phyloP scores from a whole-genome alignment of 1,140 invertebrate genomes.

The Nylanderia fulva region DNA sequence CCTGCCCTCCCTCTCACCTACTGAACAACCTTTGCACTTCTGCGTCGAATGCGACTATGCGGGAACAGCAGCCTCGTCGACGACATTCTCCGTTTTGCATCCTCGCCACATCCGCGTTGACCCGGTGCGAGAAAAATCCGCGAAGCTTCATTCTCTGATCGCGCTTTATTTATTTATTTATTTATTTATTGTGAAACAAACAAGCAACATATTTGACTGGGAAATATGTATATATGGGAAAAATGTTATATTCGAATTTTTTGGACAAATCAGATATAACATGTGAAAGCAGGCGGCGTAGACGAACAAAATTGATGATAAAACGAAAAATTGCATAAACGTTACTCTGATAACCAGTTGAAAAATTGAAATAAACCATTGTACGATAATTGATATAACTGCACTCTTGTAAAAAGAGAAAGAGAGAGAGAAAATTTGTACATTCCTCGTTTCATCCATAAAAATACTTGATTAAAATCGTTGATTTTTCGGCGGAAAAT shows the following conservation, averaged over 20 bases:
- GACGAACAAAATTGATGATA: neutral
- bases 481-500: neutral
- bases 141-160: constrained; percentile 12
- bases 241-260: neutral
- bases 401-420: neutral
- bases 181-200: neutral
- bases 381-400: neutral
- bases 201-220: neutral
- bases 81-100: constrained; percentile 9
- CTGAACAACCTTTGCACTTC: constrained; percentile 29
- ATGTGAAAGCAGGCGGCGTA: neutral
- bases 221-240: neutral
- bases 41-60: constrained; percentile 8
- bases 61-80: neutral
- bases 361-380: constrained; percentile 1
- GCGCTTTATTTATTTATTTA: neutral
- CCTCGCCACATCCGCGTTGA: neutral
- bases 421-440: no score
- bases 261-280: neutral
- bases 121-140: constrained; percentile 24
- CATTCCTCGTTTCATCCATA: neutral
- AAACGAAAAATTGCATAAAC: neutral
- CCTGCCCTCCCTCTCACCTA: no score
- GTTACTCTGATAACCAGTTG: neutral
- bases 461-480: neutral